A percentile compares a stretch with the other conserved stretches of the same genome.
phyloP scores from a whole-genome alignment of 1,140 invertebrate genomes.

The Drosophila hydei region DNA sequence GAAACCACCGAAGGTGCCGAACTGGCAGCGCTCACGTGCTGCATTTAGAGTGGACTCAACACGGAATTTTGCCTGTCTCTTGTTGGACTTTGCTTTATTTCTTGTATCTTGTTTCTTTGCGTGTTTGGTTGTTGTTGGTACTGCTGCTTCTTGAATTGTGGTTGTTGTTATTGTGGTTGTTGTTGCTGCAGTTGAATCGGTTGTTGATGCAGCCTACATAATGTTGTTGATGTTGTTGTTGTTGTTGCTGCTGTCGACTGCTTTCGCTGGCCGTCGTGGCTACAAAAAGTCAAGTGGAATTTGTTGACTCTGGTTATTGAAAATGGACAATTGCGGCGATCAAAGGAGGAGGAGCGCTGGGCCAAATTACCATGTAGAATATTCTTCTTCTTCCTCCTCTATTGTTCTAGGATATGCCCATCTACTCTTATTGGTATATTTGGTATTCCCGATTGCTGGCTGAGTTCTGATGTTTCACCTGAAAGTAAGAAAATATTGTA shows the following conservation, averaged over 20 bases:
- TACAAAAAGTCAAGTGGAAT: slow-evolving; percentile 78
- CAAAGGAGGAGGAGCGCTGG: slow-evolving; percentile 25
- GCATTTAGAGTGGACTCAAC: slow-evolving; percentile 55
- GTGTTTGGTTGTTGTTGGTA: slow-evolving; percentile 28
- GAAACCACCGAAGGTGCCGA: slow-evolving; percentile 72
- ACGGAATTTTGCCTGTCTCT: slow-evolving; percentile 49
- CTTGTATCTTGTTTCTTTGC: not conserved
- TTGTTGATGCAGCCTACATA: slow-evolving; percentile 63
- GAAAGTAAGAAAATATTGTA: slow-evolving; percentile 19
- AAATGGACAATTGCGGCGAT: slow-evolving; percentile 22
- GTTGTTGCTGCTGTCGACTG: slow-evolving; percentile 77
- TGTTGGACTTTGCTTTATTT: slow-evolving; percentile 3
- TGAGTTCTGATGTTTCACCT: slow-evolving; percentile 12
- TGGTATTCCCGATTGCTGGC: not conserved
- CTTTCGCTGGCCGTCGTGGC: slow-evolving; percentile 68
- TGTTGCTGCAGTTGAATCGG: slow-evolving; percentile 10
- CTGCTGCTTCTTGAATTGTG: slow-evolving; percentile 29
- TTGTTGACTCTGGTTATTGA: slow-evolving; percentile 52
- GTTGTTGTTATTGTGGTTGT: slow-evolving; percentile 46
- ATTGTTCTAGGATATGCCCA: slow-evolving; percentile 15
- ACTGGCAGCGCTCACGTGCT: slow-evolving; percentile 79
- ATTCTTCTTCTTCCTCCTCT: slow-evolving; percentile 11
- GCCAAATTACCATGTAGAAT: slow-evolving; percentile 68
- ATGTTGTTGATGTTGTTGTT: slow-evolving; percentile 40
- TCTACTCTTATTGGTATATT: slow-evolving; percentile 20